Evolutionary conservation across 2,888 invertebrate genomes (phyloP), one percentile per base, ranked within the genome.

Genomic region (Melolontha melolontha): DNA sequence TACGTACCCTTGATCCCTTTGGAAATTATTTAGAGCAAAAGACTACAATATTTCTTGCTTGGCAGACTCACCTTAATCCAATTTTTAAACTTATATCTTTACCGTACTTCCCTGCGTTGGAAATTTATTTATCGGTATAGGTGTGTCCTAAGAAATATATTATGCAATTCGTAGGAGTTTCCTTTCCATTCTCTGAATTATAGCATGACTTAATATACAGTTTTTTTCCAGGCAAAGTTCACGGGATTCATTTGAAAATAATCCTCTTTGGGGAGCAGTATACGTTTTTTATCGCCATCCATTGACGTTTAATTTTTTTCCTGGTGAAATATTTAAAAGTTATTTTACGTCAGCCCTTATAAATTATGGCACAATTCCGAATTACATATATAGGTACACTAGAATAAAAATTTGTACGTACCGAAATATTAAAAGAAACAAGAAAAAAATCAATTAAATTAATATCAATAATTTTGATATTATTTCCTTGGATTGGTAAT

Each of bases 141-240:
- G 54, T 54, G 54, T 54, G 54, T 54, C 54, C 54, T 40, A 54
- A 39, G 54, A 54, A 39, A 54, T 54, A 54, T 39, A 54, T 54
- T 54, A 54, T 54, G 54, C 54, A 54, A 54, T 54, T 54, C 54
- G 54, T 39, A 39, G 40, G 54, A 54, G 54, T 54, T 39, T 54
- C 54, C 54, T 40, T 54, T 54, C 39, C 27, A 39, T 39, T 34
- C 39, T 12, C 14, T 54, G 54, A 54, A 54, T 54, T 54, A 54
- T 54, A 8, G 54, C 39, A 34, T 7, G 54, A 39, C 16, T 54
- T 54, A 54, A 54, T 54, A 54, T 54, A 54, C 54, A 16, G 54
- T 39, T 54, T 39, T 54, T 54, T 12, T 54, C 39, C 39, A 50
- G 54, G 54, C 16, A 10, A 54, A 39, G 54, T 54, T 54, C 40